Evolutionary conservation across 2,888 invertebrate species (phyloP).

Genomic region (Himalopsyche kuldschensis): DNA sequence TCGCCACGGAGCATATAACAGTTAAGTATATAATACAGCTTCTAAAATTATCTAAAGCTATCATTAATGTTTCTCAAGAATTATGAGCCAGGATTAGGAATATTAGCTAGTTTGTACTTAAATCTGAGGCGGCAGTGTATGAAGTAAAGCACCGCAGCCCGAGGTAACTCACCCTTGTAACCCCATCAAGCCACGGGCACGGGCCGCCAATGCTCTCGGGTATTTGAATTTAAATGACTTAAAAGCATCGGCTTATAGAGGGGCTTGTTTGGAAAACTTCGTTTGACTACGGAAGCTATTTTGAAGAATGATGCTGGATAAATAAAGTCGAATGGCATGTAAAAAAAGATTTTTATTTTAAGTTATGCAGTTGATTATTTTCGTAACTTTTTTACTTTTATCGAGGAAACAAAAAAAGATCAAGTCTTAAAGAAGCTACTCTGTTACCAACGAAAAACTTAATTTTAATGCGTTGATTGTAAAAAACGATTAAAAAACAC

Average conservation of each 20-base stretch:
- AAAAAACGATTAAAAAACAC: too few relatives aligned
- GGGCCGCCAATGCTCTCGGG: not conserved
- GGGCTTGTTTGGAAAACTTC: not conserved
- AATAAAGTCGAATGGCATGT: not conserved
- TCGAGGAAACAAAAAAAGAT: too few relatives aligned
- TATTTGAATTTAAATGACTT: not conserved
- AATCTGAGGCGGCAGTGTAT: not conserved
- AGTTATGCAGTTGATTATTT: too few relatives aligned
- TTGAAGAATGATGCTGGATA: not conserved
- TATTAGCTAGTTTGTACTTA: not conserved
- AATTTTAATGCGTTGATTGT: too few relatives aligned
- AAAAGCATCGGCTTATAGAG: not conserved
- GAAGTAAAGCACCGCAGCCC: not conserved
- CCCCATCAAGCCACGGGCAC: not conserved
- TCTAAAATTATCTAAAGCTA: not conserved
- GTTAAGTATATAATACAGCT: not conserved
- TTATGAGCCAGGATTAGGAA: not conserved
- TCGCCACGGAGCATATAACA: not conserved
- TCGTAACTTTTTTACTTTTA: too few relatives aligned
- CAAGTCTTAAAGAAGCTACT: too few relatives aligned
- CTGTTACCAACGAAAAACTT: too few relatives aligned
- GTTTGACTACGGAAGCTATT: not conserved
- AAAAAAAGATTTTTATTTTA: too few relatives aligned
- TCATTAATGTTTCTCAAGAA: not conserved
- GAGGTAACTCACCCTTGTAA: not conserved